Base-by-base conservation (phyloP, 2,888 invertebrate genomes). In the Amphipyra tragopoginis region DNA sequence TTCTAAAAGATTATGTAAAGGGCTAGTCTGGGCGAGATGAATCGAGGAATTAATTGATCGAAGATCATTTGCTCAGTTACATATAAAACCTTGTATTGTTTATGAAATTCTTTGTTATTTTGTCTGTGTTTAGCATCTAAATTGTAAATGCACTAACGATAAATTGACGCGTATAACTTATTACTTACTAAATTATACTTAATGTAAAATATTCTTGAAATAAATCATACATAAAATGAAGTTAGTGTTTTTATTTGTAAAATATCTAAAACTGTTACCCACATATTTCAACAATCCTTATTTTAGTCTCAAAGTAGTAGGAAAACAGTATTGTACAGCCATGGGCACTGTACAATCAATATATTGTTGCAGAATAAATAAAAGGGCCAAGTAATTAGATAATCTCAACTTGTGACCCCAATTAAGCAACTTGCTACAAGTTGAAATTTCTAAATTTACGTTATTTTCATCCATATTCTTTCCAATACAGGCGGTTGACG, bases 171-270 rank as follows among this genome's bases (percentile, higher is more conserved):
- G 65, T 75, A 50, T 71, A 54, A 57, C 73, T 47, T 55, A 75
- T 51, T 72, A 65, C 58, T 57, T 60, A 79, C 65, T 67, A 77
- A 73, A 73, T 69, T 71, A 74, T 67, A 71, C 60, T 76, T 70
- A 79, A 77, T 81, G 82, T 86, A 82, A 83, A 77, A 82, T 85
- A 85, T 83, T 83, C 83, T 82, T 80, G 72, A 86, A 90, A 88
- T 88, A 89, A 90, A 88, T 85, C 79, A 72, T 84, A 81, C 75
- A 79, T 80, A 72, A 78, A 69, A 56, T 59, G 36, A 56, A 59
- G 2, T n/a, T 15, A 5, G 36, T 21, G 11, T 13, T 58, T 49
- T 79, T 71, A 75, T 73, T 55, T 45, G 42, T 56, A 36, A 29
- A 29, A 29, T 29, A 5, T 7, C 29, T 29, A 5, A 7, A 29